phyloP scores from a whole-genome alignment of 2,888 invertebrate genomes.

The Oxytorus armatus region DNA sequence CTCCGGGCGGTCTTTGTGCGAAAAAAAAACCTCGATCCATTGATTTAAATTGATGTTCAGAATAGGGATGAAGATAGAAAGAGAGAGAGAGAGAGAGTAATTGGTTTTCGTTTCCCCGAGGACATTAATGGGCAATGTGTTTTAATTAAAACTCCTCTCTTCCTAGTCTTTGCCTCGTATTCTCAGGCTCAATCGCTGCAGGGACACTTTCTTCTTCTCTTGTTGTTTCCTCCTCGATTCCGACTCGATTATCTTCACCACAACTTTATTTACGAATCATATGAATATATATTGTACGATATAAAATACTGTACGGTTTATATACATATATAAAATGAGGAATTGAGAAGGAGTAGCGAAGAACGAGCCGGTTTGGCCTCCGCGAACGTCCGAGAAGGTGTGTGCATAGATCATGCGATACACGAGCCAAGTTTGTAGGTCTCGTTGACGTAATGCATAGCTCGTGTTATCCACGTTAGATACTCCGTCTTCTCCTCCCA shows the following conservation, averaged over 20 bases:
- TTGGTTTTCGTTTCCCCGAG: constrained; percentile 41
- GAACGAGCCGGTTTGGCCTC: constrained; percentile 58
- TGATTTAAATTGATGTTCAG: constrained; percentile 43
- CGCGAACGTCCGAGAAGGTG: constrained; percentile 42
- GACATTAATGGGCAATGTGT: constrained; percentile 56
- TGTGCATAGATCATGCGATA: constrained; percentile 65
- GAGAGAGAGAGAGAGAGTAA: constrained; percentile 29
- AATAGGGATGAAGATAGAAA: not conserved
- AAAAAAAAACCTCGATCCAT: constrained; percentile 33
- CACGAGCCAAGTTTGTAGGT: constrained; percentile 66
- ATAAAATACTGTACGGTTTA: constrained; percentile 7
- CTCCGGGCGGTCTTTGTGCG: constrained; percentile 25
- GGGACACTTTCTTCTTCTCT: constrained; percentile 52
- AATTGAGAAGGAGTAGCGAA: constrained; percentile 53
- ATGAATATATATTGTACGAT: not conserved
- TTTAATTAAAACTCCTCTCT: constrained; percentile 51
- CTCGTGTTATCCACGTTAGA: constrained; percentile 60
- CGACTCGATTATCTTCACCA: constrained; percentile 53
- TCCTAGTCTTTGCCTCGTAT: constrained; percentile 4
- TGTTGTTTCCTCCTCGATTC: constrained; percentile 40
- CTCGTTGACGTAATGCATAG: constrained; percentile 67
- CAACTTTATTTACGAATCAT: constrained; percentile 7
- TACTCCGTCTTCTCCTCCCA: constrained; percentile 37
- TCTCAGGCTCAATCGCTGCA: constrained; percentile 46
- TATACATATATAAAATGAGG: constrained; percentile 42